phyloP scores from a whole-genome alignment of 2,797 vertebrate species.

The Catharus ustulatus region DNA sequence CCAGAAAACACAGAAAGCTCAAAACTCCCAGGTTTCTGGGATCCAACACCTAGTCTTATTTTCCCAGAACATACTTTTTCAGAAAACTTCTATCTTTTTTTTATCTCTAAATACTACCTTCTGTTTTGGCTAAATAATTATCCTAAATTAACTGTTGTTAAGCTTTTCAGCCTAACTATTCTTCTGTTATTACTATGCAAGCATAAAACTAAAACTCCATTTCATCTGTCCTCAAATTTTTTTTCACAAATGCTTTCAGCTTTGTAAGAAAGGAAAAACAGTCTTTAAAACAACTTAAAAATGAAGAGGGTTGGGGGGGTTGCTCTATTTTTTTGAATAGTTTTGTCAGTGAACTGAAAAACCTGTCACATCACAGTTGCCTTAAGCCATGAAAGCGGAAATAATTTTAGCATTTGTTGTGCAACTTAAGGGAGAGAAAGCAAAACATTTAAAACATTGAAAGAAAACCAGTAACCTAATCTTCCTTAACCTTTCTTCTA shows the following conservation, averaged over 20 bases:
- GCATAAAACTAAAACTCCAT: not conserved
- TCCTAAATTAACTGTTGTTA: not conserved
- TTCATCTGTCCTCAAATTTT: not conserved
- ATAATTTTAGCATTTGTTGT: not conserved
- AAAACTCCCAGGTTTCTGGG: too few relatives aligned
- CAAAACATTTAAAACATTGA: not conserved
- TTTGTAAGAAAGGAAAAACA: not conserved
- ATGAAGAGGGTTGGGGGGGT: rapidly evolving
- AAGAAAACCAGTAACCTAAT: not conserved
- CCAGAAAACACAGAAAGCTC: too few relatives aligned
- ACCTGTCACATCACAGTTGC: not conserved
- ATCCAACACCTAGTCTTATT: not conserved
- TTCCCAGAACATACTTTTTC: not conserved
- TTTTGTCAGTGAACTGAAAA: not conserved
- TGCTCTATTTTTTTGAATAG: not conserved
- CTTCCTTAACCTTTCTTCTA: not conserved
- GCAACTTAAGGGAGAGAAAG: not conserved
- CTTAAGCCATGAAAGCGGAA: not conserved
- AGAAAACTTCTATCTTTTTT: not conserved
- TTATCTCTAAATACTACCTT: not conserved
- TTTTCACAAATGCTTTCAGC: not conserved
- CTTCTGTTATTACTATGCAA: not conserved
- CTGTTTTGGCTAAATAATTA: not conserved
- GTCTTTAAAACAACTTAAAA: not conserved
- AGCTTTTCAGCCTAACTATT: not conserved